Evolutionary conservation across 2,113 vertebrate species (phyloP), one percentile per base, ranked within the genome.

Genomic region (Microcebus ravelobensis): DNA sequence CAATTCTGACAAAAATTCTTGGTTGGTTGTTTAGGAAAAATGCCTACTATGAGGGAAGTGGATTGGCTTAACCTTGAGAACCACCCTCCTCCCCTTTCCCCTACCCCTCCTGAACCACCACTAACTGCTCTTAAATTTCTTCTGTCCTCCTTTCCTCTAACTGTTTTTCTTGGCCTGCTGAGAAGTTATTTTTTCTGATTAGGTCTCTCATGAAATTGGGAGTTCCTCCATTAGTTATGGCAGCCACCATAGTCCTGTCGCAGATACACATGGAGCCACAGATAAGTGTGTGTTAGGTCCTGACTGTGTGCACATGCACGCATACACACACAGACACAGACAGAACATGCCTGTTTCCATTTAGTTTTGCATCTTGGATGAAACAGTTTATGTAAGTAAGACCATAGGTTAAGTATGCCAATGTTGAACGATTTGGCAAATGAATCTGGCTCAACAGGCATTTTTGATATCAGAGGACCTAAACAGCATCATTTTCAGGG

Each of bases 331-430:
- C 7, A 18, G 20, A 67, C n/a, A 83, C 6, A 59, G 42, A 86
- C 57, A 77, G 50, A 91, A 73, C 79, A 59, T 89, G 85, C 42
- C 94, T 96, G 48, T 73, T 96, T 93, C 42, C 48, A 91, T 83
- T 97, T 96, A 87, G 63, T 57, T 88, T 86, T 93, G 59, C 52
- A 87, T 95, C 80, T 91, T 91, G 82, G 88, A 95, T 94, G 81
- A 74, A 93, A 68, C 82, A n/a, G 23, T 88, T 92, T 90, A 65
- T 87, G 5, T 96, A 87, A 94, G 52, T 89, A 93, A 87, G 83
- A 93, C 74, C 79, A 63, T 91, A 97, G 82, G 92, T 97, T 97
- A 97, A 97, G 65, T 95, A 93, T 92, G 87, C 50, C 87, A 87
- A 93, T 77, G 70, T 87, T 97, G 96, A 93, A 92, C 85, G 39